These are phyloP conservation scores for Nemurella pictetii DNA, from an alignment of 2,888 invertebrate species.

Conservation along the genomic window DNA sequence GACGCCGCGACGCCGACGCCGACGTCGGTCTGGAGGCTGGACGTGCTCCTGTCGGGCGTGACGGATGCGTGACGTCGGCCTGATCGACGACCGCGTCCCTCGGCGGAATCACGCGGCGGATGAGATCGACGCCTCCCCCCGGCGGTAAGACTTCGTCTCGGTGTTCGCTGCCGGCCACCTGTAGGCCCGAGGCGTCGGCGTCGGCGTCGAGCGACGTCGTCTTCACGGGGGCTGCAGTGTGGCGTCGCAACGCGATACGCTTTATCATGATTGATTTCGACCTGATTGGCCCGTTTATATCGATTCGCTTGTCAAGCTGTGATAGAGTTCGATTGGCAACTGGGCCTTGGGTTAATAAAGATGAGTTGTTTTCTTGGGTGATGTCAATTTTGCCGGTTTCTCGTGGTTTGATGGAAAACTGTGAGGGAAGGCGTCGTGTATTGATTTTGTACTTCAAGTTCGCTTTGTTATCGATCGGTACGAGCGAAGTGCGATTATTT, in stretches of 20 bases:
- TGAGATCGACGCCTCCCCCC: not conserved
- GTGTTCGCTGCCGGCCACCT: not conserved
- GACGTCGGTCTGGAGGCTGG: no score
- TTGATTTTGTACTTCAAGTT: not conserved
- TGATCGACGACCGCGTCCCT: not conserved
- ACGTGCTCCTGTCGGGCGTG: not conserved
- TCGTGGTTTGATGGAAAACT: not conserved
- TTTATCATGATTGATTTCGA: slow-evolving; percentile 2
- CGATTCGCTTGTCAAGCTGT: not conserved
- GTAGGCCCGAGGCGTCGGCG: not conserved
- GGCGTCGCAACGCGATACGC: not conserved
- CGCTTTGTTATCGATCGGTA: not conserved
- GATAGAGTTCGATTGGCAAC: slow-evolving; percentile 9
- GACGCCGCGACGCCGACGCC: not conserved
- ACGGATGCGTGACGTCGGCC: not conserved
- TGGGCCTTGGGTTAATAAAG: not conserved
- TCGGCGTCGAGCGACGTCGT: not conserved
- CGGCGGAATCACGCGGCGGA: not conserved
- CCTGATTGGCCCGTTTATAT: not conserved
- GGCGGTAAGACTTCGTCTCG: not conserved
- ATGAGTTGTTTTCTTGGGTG: not conserved
- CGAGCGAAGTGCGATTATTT: not conserved
- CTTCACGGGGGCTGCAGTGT: not conserved
- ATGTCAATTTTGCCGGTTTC: not conserved
- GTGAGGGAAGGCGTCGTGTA: not conserved